phyloP scores from a whole-genome alignment of 2,113 vertebrate species.

The Sminthopsis crassicaudata region DNA sequence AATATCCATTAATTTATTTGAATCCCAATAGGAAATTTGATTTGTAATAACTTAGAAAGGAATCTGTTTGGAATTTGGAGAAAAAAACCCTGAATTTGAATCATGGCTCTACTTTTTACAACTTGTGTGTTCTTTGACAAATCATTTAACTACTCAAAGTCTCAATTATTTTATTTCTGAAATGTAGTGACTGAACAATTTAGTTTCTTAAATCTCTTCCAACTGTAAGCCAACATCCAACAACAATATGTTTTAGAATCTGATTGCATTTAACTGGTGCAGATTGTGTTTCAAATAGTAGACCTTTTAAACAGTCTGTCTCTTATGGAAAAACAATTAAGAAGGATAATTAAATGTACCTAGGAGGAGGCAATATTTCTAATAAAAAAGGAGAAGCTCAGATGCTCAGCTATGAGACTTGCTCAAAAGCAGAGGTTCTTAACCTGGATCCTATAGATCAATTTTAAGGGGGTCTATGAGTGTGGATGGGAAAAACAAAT shows the following conservation, averaged over 20 bases:
- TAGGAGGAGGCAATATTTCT: not conserved
- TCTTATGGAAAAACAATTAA: not conserved
- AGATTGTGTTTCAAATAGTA: not conserved
- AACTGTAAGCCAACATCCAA: not conserved
- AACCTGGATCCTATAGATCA: not conserved
- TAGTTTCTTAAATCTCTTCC: not conserved
- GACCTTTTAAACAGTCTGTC: not conserved
- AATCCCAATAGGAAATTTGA: not conserved
- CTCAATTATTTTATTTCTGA: not conserved
- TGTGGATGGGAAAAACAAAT: not conserved
- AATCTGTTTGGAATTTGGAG: not conserved
- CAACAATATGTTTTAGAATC: not conserved
- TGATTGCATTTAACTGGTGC: not conserved
- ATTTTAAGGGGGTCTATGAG: not conserved
- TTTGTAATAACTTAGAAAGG: not conserved
- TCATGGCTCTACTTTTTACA: not conserved
- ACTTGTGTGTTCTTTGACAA: not conserved
- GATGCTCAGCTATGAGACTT: not conserved
- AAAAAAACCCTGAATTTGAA: not conserved
- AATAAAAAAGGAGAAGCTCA: not conserved
- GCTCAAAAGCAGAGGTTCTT: not conserved
- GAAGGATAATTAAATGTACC: not conserved
- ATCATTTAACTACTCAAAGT: not conserved
- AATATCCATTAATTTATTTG: conserved; percentile 64
- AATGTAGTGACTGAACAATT: not conserved